Base-by-base conservation (phyloP, 64 coral and sea anemone genomes). In the Acropora tenuis region DNA sequence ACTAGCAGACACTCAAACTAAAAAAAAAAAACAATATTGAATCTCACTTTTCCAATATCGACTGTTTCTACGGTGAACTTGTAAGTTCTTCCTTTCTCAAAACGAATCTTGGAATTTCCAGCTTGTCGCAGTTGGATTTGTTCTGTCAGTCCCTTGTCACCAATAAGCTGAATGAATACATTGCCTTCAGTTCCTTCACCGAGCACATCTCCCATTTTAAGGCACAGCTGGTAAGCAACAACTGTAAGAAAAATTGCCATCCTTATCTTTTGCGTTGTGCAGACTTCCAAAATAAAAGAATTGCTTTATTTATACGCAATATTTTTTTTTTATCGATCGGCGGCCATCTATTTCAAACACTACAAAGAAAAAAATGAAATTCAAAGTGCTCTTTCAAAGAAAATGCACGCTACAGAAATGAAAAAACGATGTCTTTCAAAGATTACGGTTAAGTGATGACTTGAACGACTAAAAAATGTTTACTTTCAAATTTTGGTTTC, bases 61-160 rank as follows among this genome's bases (percentile, higher is more conserved):
- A 96, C 74, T 2, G 97, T 99, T 61, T 95, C 97, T 11, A 99
- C 90, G 2, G 94, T 95, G 66, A 99, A 99, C 82, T 99, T 99
- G 76, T 99, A 95, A 0, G 97, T 99, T 77, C 97, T 91, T 75
- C 97, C 97, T 48, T 95, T 93, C 85, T 99, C 97, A 66, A 99
- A 99, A 60, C 93, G 86, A 63, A 93, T 99, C 67, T 96, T 93
- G 45, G 84, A 80, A 79, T 95, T 99, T 16, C 97, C 94, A 75
- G 81, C 88, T 81, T 95, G 97, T 20, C 97, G 78, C 4, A 99
- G 89, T 63, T 96, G 87, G n/a, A 99, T 99, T 48, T 95, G 92
- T 77, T 99, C 97, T 3, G 97, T 99, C 84, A 96, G 93, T 6
- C 97, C 97, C 50, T 99, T 88, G 65, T 95, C 91, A 8, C 97